Percentiles rank a stretch among this genome's conserved stretches.
Evolutionary conservation across 2,113 vertebrate species (phyloP).

Genomic region (Jaculus jaculus): DNA sequence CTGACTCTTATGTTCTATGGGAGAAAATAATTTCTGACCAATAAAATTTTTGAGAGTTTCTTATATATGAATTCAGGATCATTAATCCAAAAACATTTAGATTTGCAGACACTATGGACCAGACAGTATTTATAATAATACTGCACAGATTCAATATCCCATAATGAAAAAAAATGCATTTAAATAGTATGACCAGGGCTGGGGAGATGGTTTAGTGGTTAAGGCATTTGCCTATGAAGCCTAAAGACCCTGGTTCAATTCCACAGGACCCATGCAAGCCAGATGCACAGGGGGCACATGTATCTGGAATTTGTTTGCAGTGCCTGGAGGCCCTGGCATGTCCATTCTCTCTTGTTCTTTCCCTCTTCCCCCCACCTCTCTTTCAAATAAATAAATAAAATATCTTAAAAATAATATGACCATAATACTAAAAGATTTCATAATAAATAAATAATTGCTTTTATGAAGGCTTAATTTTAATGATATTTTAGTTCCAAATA

Average conservation of each 20-base stretch:
- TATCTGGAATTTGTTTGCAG: no score
- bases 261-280: no score
- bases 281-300: no score
- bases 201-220: no score
- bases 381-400: no score
- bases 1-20: slow-evolving; percentile 8
- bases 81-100: slow-evolving; percentile 53
- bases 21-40: slow-evolving; percentile 39
- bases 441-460: slow-evolving; percentile 51
- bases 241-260: no score
- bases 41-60: slow-evolving; percentile 37
- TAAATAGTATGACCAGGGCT: slow-evolving; percentile 2
- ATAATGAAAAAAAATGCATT: slow-evolving; percentile 45
- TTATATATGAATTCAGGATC: slow-evolving; percentile 3
- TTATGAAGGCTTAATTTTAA: slow-evolving; percentile 25
- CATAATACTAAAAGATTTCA: slow-evolving; percentile 2
- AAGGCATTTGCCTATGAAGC: no score
- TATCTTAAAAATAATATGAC: background rate
- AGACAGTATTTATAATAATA: background rate
- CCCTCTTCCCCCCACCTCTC: no score
- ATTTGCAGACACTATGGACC: slow-evolving; percentile 16
- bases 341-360: no score
- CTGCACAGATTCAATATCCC: slow-evolving; percentile 20
- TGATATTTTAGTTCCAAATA: slow-evolving; percentile 47
- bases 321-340: no score